A percentile compares a stretch with the other conserved stretches of the same genome.
These are phyloP conservation scores for Propithecus deckenii DNA, from an alignment of 2,797 vertebrate species.

Conservation along the genomic window DNA sequence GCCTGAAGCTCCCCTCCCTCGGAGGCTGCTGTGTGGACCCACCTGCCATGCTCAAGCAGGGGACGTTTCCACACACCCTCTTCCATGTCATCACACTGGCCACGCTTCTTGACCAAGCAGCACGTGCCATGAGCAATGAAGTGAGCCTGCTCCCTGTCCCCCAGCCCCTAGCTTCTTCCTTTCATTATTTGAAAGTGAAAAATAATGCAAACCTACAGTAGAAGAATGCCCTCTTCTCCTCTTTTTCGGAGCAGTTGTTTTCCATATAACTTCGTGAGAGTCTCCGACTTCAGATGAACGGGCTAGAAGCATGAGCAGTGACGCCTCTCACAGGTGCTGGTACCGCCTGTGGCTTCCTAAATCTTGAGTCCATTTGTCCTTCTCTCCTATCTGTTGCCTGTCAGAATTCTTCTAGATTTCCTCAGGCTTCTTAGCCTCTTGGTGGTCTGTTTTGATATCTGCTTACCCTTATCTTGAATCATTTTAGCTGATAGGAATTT, in stretches of 20 bases:
- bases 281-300: not conserved
- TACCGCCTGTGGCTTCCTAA: not conserved
- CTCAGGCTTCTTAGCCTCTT: slow-evolving; percentile 68
- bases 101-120: not conserved
- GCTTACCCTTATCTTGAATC: slow-evolving; percentile 82
- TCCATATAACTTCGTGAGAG: not conserved
- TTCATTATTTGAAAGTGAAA: not conserved
- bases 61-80: not conserved
- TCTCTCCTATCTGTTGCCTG: slow-evolving; percentile 57
- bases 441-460: slow-evolving; percentile 84
- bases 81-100: not conserved
- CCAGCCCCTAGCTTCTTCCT: not conserved
- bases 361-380: not conserved
- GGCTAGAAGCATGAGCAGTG: not conserved
- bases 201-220: not conserved
- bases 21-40: not conserved
- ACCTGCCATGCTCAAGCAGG: not conserved
- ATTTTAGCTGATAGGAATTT: slow-evolving; percentile 82
- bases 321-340: not conserved
- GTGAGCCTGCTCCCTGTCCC: not conserved
- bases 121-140: not conserved
- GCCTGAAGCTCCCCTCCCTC: not conserved
- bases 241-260: not conserved
- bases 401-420: slow-evolving; percentile 39
- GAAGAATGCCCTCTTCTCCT: not conserved